These are phyloP conservation scores for Neogale vison DNA, from an alignment of 2,113 vertebrate genomes.

Conservation along the genomic window DNA sequence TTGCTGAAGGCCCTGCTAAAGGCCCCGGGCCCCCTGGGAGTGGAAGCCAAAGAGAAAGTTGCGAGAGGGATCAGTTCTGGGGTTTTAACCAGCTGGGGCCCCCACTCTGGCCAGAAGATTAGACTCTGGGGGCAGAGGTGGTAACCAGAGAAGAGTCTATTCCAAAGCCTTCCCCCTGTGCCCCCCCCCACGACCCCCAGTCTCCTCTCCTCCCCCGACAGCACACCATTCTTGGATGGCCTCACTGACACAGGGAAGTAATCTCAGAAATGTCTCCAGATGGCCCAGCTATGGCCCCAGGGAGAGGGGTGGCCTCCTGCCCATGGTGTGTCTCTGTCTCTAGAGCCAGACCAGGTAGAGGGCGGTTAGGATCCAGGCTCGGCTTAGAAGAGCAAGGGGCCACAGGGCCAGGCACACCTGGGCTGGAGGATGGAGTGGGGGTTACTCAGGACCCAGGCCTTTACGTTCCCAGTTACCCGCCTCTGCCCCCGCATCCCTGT, in stretches of 20 bases:
- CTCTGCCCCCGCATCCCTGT: neutral
- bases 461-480: neutral
- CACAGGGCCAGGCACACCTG: conserved; percentile 63
- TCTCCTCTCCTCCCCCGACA: too few species aligned
- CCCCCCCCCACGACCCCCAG: too few species aligned
- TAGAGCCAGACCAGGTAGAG: conserved; percentile 87
- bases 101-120: neutral
- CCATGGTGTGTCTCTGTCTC: conserved; percentile 86
- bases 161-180: neutral
- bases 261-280: conserved; percentile 85
- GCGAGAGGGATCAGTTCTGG: conserved; percentile 77
- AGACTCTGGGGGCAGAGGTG: too few species aligned
- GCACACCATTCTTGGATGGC: neutral
- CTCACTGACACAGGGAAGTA: conserved; percentile 88
- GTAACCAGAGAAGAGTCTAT: neutral
- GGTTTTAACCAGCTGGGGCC: conserved; percentile 85
- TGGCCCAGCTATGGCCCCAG: conserved; percentile 83
- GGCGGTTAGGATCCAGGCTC: conserved; percentile 83
- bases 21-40: conserved; percentile 84
- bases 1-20: conserved; percentile 84
- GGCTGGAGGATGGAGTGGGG: neutral
- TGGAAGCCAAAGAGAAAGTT: conserved; percentile 90
- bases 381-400: conserved; percentile 77
- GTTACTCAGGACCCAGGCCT: neutral
- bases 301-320: conserved; percentile 79